Base-by-base conservation (phyloP, 37 sponge, comb jelly and placozoan genomes). In the Diacarnus erythraeanus region DNA sequence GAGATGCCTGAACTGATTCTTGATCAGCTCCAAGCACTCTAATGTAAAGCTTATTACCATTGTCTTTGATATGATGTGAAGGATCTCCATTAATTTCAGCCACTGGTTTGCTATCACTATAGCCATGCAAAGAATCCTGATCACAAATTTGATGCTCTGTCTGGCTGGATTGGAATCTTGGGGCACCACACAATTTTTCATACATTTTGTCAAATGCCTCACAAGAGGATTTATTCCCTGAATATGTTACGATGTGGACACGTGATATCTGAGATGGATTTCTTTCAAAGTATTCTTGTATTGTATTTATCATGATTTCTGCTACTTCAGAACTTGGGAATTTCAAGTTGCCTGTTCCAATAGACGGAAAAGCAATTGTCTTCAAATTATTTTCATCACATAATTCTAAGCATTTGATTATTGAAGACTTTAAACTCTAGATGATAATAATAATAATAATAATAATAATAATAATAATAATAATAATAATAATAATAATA, bases 301-400 rank as follows among this genome's bases (percentile, higher is more conserved):
- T 29, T 37, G 82, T 83, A 1, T 82, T 38, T 29, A 56, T 41
- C 44, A 88, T 77, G 34, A 30, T 65, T 22, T 42, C 60, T 25
- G 88, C 88, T 42, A 74, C 83, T n/a, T 69, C 36, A 9, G 57
- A 42, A 47, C 75, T 38, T 34, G 78, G 39, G 27, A 59, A 77
- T 25, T 40, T 39, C 35, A 59, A 37, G 3, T 30, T 30, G 20
- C 88, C 88, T 38, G 88, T 88, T 2, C 83, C 88, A 71, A 88
- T 82, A 41, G 83, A 82, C 54, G 88, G 88, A 31, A 88, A 71
- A 21, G 88, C 70, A 36, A 88, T 77, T 18, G 88, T 82, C 4
- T 75, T 15, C 36, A 38, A 8, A 25, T 20, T 3, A 72, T 73
- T 17, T 83, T 78, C 64, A 37, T 47, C 21, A 77, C 42, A 15